Conservation (phyloP, 1,140 invertebrate species). For the Lordiphosa collinella region DNA sequence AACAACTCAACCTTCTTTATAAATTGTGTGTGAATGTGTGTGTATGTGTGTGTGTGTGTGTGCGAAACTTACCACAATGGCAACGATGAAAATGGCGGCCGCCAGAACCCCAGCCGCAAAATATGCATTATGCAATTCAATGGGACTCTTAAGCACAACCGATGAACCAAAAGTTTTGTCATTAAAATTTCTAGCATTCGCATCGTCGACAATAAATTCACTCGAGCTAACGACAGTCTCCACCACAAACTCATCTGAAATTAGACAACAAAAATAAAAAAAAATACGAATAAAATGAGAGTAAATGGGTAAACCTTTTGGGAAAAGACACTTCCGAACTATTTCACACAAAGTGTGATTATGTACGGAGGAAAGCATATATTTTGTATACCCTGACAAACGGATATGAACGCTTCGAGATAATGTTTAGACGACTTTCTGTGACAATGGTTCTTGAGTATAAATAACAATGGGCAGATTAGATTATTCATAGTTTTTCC, state of each 20-base stretch:
- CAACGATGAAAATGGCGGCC: conserved; percentile 85
- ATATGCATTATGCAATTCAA: conserved; percentile 85
- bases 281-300: conserved; percentile 22
- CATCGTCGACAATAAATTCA: conserved; percentile 80
- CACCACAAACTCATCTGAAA: conserved; percentile 83
- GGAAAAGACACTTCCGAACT: not conserved
- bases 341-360: not conserved
- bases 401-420: no score
- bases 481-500: no score
- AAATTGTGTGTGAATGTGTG: conserved; percentile 16
- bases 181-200: conserved; percentile 82
- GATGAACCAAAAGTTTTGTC: conserved; percentile 84
- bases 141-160: conserved; percentile 78
- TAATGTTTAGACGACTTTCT: no score
- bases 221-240: conserved; percentile 83
- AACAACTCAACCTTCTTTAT: no score
- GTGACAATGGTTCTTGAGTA: no score
- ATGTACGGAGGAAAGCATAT: conserved; percentile 3
- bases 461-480: no score
- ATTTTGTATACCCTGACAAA: not conserved
- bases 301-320: conserved; percentile 36
- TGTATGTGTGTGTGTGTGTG: conserved; percentile 3
- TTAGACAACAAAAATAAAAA: conserved; percentile 24
- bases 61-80: conserved; percentile 83
- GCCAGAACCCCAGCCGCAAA: conserved; percentile 86